Conservation (phyloP, 2,797 vertebrate genomes). For the Mus spretus region DNA sequence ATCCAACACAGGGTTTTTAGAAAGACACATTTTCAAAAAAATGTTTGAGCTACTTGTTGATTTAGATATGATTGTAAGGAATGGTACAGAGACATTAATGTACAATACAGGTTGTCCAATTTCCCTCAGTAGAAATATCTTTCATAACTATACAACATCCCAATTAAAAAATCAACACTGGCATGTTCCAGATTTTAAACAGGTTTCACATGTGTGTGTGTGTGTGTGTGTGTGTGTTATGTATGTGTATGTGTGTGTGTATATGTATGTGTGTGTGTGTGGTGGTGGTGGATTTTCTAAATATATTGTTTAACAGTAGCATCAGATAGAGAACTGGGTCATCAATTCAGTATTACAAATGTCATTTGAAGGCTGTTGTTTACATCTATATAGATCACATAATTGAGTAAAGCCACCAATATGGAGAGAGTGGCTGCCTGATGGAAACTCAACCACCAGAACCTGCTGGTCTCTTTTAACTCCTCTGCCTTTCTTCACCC, state of each 20-base stretch:
- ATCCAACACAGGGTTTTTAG: background rate
- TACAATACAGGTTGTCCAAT: background rate
- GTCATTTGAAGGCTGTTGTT: background rate
- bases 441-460: background rate
- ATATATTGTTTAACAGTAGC: background rate
- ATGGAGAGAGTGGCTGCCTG: background rate
- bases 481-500: background rate
- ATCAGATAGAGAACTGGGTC: constrained; percentile 14
- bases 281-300: background rate
- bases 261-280: background rate
- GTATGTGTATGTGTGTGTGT: background rate
- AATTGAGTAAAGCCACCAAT: background rate
- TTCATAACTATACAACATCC: background rate
- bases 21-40: background rate
- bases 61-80: background rate
- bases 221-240: background rate
- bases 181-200: background rate
- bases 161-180: background rate
- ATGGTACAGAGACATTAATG: background rate
- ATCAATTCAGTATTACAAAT: constrained; percentile 37
- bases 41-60: constrained; percentile 32
- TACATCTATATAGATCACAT: background rate
- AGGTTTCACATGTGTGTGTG: background rate
- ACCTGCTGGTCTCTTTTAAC: background rate
- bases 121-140: background rate